A percentile compares a stretch with the other conserved stretches of the same genome.
Evolutionary conservation across 2,113 vertebrate genomes (phyloP).

Genomic region (Paralichthys olivaceus): DNA sequence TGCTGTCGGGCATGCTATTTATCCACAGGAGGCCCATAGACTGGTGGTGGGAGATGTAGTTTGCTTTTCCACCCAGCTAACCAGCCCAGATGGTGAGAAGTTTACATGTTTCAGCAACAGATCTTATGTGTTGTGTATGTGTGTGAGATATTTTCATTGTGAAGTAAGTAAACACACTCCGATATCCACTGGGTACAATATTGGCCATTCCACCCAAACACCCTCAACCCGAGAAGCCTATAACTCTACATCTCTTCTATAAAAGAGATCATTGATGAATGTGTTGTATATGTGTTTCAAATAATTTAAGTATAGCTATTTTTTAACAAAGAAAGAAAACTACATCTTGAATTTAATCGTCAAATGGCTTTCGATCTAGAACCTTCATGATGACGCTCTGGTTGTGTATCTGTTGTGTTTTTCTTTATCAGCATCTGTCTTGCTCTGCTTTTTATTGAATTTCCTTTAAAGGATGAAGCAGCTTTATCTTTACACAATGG

Average conservation of each 20-base stretch:
- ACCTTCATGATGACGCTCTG: background rate
- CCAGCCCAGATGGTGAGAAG: conserved; percentile 85
- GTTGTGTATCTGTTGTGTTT: background rate
- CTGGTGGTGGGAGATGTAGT: conserved; percentile 90
- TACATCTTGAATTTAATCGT: background rate
- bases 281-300: background rate
- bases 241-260: background rate
- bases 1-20: conserved; percentile 89
- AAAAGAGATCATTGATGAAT: background rate
- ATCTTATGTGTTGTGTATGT: background rate
- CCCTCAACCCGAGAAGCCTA: background rate
- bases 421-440: background rate
- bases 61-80: conserved; percentile 84
- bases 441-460: background rate
- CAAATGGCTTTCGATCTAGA: background rate
- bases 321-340: background rate
- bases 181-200: no score
- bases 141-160: background rate
- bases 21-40: conserved; percentile 77
- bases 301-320: background rate
- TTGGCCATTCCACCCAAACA: no score
- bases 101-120: no score
- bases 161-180: background rate
- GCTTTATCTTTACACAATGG: background rate
- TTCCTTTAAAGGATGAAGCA: background rate